Conservation (phyloP, 2,113 vertebrate genomes). For the Grus americana region DNA sequence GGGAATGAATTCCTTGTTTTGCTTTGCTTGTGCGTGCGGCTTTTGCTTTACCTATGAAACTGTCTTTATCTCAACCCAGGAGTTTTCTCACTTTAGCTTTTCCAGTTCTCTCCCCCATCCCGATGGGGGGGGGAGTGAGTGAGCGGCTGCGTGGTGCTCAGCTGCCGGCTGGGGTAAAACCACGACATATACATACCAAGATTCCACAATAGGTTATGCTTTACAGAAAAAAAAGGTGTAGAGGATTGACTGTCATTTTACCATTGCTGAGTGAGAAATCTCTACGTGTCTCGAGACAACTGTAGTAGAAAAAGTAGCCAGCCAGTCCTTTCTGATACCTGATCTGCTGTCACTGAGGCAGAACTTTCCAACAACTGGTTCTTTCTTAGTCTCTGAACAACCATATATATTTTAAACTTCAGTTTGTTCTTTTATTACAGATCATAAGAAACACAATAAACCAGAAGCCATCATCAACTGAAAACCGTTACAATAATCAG, state of each 20-base stretch:
- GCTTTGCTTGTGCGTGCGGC: too few species aligned
- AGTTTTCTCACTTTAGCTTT: too few species aligned
- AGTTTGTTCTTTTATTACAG: not conserved
- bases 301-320: not conserved
- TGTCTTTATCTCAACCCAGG: too few species aligned
- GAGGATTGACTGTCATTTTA: not conserved
- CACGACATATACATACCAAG: not conserved
- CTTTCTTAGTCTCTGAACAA: not conserved
- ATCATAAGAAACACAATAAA: not conserved
- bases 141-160: too few species aligned
- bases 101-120: too few species aligned
- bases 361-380: not conserved
- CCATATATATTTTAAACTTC: accelerated
- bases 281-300: not conserved
- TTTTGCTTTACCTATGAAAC: too few species aligned
- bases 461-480: not conserved
- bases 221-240: not conserved
- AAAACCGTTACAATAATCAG: not conserved
- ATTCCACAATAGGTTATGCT: not conserved
- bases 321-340: not conserved
- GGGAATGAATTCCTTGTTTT: too few species aligned
- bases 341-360: not conserved
- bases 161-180: too few species aligned
- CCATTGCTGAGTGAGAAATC: not conserved
- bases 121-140: too few species aligned